Percentiles rank a stretch among this genome's conserved stretches.
These are phyloP conservation scores for Ptychodera flava DNA, from an alignment of 35 echinoderm and acorn worm genomes.

Conservation along the genomic window DNA sequence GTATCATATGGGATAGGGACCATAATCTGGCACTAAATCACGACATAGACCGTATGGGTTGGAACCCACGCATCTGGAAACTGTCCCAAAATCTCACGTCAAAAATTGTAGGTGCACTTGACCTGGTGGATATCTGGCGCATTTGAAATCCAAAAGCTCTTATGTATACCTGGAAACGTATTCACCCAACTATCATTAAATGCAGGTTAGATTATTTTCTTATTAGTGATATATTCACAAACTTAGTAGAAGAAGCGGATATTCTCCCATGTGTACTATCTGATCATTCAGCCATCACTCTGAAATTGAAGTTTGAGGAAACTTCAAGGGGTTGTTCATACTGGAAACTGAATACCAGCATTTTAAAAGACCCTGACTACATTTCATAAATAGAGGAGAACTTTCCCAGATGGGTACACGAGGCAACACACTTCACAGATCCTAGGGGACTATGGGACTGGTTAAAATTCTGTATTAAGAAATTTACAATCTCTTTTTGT, in stretches of 20 bases:
- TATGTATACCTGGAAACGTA: not conserved
- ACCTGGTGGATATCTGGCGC: not conserved
- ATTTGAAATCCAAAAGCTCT: not conserved
- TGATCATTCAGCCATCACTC: not conserved
- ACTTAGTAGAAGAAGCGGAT: not conserved
- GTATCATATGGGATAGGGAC: not conserved
- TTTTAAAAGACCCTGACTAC: not conserved
- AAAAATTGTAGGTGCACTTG: not conserved
- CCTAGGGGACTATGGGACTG: not conserved
- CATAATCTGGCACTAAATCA: not conserved
- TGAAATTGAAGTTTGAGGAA: not conserved
- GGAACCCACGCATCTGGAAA: not conserved
- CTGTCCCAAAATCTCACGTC: not conserved
- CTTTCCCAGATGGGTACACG: not conserved
- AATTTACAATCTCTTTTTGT: not conserved
- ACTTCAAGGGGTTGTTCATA: not conserved
- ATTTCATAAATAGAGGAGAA: not conserved
- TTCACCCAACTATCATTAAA: not conserved
- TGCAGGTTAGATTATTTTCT: not conserved
- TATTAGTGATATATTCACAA: not conserved
- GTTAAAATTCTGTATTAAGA: not conserved
- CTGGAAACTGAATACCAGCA: not conserved
- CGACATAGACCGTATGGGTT: not conserved
- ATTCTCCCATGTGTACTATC: not conserved
- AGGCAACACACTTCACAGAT: not conserved